phyloP scores from a whole-genome alignment of 2,888 invertebrate species.

The Epirrhoe tristata region DNA sequence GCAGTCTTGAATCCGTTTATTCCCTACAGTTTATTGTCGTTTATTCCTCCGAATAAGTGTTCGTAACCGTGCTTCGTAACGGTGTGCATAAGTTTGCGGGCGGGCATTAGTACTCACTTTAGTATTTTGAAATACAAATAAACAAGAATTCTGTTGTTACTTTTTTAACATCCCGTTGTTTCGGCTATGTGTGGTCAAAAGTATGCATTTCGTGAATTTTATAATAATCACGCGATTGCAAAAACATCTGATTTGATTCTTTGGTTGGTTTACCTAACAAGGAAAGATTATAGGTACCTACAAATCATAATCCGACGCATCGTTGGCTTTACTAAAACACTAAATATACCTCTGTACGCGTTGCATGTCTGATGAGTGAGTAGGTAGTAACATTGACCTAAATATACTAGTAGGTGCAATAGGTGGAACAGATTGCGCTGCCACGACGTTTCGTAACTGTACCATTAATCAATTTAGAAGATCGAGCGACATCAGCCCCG shows the following conservation, averaged over 20 bases:
- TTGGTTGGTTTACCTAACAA: neutral
- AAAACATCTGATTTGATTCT: neutral
- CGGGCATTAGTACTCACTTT: no score
- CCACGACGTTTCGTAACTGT: constrained; percentile 52
- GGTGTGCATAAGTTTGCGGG: no score
- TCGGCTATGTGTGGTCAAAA: no score
- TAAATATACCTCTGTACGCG: constrained; percentile 21
- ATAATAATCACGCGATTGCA: no score
- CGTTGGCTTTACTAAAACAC: neutral
- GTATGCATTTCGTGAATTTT: no score
- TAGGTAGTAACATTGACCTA: constrained; percentile 59
- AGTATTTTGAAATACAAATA: no score
- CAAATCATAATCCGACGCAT: neutral
- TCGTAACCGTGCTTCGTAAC: no score
- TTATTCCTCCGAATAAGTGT: no score
- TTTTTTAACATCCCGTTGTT: no score
- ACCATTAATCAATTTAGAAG: constrained; percentile 63
- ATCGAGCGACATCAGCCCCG: constrained; percentile 45
- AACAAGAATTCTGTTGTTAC: no score
- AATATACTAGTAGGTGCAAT: constrained; percentile 46
- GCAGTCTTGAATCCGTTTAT: no score
- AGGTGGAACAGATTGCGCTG: constrained; percentile 33
- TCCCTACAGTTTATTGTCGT: no score
- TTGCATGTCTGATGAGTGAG: constrained; percentile 31
- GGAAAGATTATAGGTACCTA: neutral